Conservation (phyloP, 2,888 invertebrate genomes). For the Pachymerium ferrugineum region DNA sequence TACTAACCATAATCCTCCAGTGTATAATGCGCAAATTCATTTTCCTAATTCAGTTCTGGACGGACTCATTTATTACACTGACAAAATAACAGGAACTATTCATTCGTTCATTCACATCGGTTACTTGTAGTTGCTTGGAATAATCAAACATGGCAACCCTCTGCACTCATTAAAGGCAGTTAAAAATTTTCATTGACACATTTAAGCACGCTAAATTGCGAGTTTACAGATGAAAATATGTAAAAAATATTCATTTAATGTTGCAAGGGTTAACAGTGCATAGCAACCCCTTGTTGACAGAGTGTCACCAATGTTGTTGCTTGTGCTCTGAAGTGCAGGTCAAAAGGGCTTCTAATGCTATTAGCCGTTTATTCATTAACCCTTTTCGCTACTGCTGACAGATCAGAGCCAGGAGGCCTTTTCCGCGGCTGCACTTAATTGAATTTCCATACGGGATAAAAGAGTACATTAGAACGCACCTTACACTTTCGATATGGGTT, state of each 20-base stretch:
- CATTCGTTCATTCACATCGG: neutral
- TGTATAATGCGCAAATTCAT: constrained; percentile 9
- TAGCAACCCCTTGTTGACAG: neutral
- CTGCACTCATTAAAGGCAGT: neutral
- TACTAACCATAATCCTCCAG: neutral
- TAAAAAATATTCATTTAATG: constrained; percentile 4
- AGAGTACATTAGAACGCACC: neutral
- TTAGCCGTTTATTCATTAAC: constrained; percentile 13
- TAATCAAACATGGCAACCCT: neutral
- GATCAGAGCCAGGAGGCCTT: constrained; percentile 3
- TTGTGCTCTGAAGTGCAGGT: constrained; percentile 8
- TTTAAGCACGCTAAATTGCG: neutral
- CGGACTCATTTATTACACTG: neutral
- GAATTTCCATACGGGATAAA: neutral
- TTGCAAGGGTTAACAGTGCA: neutral
- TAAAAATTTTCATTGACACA: neutral
- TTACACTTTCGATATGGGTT: neutral
- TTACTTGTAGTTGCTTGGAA: neutral
- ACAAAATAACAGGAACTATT: constrained; percentile 3
- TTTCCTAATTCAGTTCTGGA: constrained; percentile 13
- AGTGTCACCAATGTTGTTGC: constrained; percentile 9
- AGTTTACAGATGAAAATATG: too few species aligned
- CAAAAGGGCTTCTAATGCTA: constrained; percentile 13
- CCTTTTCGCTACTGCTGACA: constrained; percentile 13
- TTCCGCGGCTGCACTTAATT: constrained; percentile 8